Conservation (phyloP, 2,113 vertebrate species). For the Lontra canadensis region DNA sequence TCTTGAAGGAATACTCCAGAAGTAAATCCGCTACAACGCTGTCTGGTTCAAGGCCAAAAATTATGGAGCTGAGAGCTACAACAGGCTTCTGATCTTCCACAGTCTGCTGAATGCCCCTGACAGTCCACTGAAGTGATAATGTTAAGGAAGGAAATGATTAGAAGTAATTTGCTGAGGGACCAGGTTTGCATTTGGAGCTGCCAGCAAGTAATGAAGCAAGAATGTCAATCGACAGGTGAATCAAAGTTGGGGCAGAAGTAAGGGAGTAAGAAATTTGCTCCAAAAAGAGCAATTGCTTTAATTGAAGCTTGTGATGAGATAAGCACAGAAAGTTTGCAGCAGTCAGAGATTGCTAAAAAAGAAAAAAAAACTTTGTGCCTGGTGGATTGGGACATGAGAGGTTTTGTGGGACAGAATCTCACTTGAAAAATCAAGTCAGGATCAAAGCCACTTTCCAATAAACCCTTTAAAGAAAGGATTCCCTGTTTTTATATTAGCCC, state of each 20-base stretch:
- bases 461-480: not conserved
- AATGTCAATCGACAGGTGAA: conserved; percentile 86
- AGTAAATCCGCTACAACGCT: not conserved
- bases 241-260: conserved; percentile 80
- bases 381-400: not conserved
- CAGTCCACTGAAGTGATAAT: conserved; percentile 68
- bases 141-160: conserved; percentile 85
- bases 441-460: not conserved
- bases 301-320: conserved; percentile 82
- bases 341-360: conserved; percentile 77
- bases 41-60: not conserved
- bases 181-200: conserved; percentile 79
- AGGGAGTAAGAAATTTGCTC: conserved; percentile 78
- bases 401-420: not conserved
- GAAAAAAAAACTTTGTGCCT: not conserved
- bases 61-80: not conserved
- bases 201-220: conserved; percentile 87
- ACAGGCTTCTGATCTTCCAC: conserved; percentile 49
- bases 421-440: not conserved
- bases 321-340: conserved; percentile 80
- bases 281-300: conserved; percentile 79
- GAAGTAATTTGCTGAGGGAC: conserved; percentile 83
- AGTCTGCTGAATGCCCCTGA: conserved; percentile 35
- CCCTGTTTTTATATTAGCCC: not conserved
- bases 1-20: not conserved